Percentiles rank a stretch among this genome's conserved stretches.
Conservation (phyloP, 1,140 invertebrate species). For the Neotoxoptera formosana region DNA sequence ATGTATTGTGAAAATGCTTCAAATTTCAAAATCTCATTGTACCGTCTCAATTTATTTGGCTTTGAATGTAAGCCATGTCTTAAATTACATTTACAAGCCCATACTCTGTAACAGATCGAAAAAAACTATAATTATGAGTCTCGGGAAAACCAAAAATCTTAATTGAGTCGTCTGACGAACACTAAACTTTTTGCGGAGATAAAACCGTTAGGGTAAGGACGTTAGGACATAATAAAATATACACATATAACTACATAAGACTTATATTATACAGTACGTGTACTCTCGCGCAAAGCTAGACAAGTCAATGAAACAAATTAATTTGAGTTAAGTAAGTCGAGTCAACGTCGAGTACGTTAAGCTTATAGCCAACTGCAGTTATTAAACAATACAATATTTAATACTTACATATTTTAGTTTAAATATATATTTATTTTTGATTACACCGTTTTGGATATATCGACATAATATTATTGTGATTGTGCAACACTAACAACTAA, state of each 20-base stretch:
- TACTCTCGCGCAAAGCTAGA: no score
- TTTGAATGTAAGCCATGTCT: neutral
- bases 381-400: no score
- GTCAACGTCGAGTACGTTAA: no score
- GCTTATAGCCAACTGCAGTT: no score
- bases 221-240: neutral
- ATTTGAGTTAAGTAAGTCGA: no score
- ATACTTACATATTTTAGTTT: no score
- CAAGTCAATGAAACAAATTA: no score
- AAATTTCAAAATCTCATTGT: neutral
- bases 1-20: neutral
- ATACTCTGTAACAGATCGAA: neutral
- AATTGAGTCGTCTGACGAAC: neutral
- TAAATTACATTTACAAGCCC: neutral
- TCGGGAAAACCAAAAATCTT: neutral
- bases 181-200: neutral
- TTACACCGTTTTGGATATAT: no score
- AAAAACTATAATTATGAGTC: neutral
- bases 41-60: neutral
- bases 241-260: no score
- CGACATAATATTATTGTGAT: neutral
- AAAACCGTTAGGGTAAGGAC: neutral
- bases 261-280: no score
- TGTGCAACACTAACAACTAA: neutral
- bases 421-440: no score